phyloP scores from a whole-genome alignment of 2,888 invertebrate species.

The Tenthredo livida region DNA sequence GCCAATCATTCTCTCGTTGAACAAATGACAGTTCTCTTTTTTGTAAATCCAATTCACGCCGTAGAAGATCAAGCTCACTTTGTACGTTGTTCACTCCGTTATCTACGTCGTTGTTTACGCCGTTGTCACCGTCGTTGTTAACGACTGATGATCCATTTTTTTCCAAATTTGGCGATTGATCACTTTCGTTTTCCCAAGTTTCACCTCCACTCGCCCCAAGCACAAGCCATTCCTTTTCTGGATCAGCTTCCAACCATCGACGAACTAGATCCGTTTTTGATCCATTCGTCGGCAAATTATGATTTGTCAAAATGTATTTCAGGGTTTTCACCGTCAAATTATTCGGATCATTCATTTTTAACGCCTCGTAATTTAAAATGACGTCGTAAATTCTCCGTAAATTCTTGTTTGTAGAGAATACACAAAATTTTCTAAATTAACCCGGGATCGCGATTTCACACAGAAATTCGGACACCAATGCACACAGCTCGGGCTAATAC shows the following conservation, averaged over 20 bases:
- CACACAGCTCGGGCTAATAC: slow-evolving; percentile 16
- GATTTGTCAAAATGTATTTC: not conserved
- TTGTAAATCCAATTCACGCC: not conserved
- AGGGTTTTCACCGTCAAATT: slow-evolving; percentile 35
- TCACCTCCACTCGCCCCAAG: not conserved
- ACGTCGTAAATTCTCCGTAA: not conserved
- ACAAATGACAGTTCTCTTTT: not conserved
- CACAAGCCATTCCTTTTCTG: slow-evolving; percentile 11
- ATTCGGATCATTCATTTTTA: slow-evolving; percentile 14
- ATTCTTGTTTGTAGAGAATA: not conserved
- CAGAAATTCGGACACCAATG: slow-evolving; percentile 4
- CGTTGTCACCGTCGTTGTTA: not conserved
- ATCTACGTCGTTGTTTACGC: not conserved
- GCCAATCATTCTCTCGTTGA: slow-evolving; percentile 1
- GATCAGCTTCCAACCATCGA: slow-evolving; percentile 29
- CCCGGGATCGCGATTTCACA: slow-evolving; percentile 6
- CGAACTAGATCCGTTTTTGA: not conserved
- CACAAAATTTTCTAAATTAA: slow-evolving; percentile 6
- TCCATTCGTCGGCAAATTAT: slow-evolving; percentile 16
- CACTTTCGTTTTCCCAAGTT: not conserved
- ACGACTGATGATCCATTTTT: not conserved
- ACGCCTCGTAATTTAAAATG: not conserved
- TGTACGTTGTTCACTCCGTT: slow-evolving; percentile 8
- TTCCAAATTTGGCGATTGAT: not conserved
- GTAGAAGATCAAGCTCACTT: slow-evolving; percentile 11